Evolutionary conservation across 2,888 invertebrate genomes (phyloP), one percentile per base, ranked within the genome.

Genomic region (Mellilla xanthometata): DNA sequence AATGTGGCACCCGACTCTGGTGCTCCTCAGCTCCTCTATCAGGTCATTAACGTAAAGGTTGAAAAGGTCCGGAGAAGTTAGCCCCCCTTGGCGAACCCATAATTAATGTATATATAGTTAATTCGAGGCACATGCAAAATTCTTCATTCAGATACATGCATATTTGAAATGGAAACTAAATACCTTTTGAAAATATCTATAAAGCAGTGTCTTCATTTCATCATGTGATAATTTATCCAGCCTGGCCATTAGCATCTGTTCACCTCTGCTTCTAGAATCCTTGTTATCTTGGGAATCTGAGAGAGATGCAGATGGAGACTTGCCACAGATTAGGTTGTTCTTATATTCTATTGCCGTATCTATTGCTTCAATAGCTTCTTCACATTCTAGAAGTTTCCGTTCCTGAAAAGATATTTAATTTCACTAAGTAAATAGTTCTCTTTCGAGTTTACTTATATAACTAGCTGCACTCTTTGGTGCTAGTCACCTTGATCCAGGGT

Each of bases 261-360:
- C 95, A 0, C 94, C 94, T 54, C 93, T 90, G 60, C 93, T 93
- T 29, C 89, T 64, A 40, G 89, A 78, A 27, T 88, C 90, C 40
- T 86, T 88, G 53, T 92, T 91, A 35, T 91, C 76, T 65, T 89
- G 75, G n/a, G 92, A 91, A 46, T 93, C 93, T 1, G 93, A 92
- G 24, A 92, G 85, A 15, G 88, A 89, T 0, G 81, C 87, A 0
- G 87, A 84, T 1, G 88, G 88, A 19, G 92, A 93, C 52, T 93
- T 91, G 0, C 95, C 96, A 70, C 95, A 95, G 39, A 97, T 95
- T 55, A 96, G 87, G 69, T 97, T 97, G 73, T 97, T 97, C 79
- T 97, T 98, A 70, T 95, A 96, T 68, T 98, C 97, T 62, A 98
- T 97, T 30, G 97, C 96, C 5, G 96, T 95, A 76, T 98, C 98